Percentiles rank a stretch among this genome's conserved stretches.
phyloP scores from a whole-genome alignment of 2,888 invertebrate species.

The Ellobium chinense region DNA sequence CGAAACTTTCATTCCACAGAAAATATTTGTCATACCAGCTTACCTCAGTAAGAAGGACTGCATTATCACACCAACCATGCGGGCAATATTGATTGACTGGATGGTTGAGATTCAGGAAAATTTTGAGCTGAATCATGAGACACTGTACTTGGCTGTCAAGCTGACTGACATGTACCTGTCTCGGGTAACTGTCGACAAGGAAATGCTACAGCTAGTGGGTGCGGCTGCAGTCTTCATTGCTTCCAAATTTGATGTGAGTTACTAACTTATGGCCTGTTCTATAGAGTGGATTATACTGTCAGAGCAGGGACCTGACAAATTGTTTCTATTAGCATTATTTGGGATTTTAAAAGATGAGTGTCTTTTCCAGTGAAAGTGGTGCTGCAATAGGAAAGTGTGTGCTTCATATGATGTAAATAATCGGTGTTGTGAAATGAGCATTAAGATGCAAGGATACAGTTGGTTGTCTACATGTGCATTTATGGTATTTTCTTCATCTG shows the following conservation, averaged over 20 bases:
- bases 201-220: conserved; percentile 93
- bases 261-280: no score
- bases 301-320: no score
- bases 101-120: conserved; percentile 96
- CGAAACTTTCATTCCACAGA: conserved; percentile 81
- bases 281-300: no score
- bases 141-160: conserved; percentile 97
- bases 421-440: no score
- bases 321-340: no score
- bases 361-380: no score
- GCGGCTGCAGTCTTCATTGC: conserved; percentile 95
- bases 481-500: no score
- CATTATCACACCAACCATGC: conserved; percentile 91
- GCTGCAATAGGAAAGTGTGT: no score
- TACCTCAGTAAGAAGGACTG: conserved; percentile 88
- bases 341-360: no score
- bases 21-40: conserved; percentile 86
- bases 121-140: conserved; percentile 99
- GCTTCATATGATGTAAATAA: no score
- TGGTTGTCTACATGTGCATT: no score
- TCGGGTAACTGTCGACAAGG: conserved; percentile 85
- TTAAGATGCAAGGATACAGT: no score
- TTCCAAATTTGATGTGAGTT: conserved; percentile 95
- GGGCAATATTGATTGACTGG: conserved; percentile 97
- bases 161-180: conserved; percentile 93